These are phyloP conservation scores for Merops nubicus DNA, from an alignment of 2,113 vertebrate genomes.

Conservation along the genomic window DNA sequence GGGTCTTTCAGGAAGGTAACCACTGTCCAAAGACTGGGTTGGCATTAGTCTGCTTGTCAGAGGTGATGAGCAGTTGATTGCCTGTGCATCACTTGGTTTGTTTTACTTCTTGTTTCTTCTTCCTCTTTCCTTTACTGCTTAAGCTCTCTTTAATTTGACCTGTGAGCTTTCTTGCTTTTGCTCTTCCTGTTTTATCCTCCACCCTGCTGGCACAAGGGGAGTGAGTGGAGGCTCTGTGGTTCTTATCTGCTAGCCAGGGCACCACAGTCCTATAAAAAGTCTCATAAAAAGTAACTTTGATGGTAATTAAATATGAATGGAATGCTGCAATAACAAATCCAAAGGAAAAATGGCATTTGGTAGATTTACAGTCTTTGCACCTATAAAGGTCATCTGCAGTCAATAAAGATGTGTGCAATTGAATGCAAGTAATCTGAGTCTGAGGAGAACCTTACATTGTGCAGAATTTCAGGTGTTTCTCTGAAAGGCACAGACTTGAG, in stretches of 20 bases:
- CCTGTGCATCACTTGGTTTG: background rate
- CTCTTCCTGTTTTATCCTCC: background rate
- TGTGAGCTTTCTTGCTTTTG: background rate
- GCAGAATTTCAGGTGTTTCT: background rate
- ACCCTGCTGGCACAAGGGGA: background rate
- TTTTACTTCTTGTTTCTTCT: slow-evolving; percentile 4
- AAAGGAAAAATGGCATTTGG: background rate
- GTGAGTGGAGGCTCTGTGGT: background rate
- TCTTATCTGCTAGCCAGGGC: background rate
- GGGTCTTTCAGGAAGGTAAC: background rate
- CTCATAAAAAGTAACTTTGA: background rate
- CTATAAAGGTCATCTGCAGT: background rate
- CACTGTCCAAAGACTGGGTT: background rate
- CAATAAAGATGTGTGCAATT: background rate
- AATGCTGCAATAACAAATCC: background rate
- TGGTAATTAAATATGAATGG: background rate
- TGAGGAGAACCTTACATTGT: background rate
- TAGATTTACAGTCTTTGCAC: background rate
- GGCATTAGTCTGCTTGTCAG: background rate
- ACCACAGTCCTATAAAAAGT: background rate
- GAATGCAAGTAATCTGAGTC: background rate
- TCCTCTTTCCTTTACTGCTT: background rate
- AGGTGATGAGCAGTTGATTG: background rate
- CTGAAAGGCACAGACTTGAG: background rate
- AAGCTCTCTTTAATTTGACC: background rate